These are phyloP conservation scores for Erythrocercus mccallii DNA, from an alignment of 2,113 vertebrate genomes.

Conservation along the genomic window DNA sequence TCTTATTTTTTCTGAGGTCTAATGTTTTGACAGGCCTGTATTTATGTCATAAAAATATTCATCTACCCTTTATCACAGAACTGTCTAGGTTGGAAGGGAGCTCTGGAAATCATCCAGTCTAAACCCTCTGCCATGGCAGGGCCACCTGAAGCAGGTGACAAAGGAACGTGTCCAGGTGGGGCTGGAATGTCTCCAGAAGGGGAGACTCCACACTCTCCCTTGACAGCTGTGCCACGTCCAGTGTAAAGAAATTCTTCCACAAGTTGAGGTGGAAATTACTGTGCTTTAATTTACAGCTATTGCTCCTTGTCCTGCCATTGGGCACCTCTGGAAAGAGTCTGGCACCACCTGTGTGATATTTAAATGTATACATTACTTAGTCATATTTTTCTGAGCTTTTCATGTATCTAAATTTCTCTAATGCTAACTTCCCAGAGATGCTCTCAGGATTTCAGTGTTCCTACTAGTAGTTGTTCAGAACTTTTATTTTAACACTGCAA, in stretches of 20 bases:
- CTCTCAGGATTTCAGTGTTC: not conserved
- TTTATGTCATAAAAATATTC: not conserved
- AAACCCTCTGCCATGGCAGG: fast-evolving
- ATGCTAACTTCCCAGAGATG: not conserved
- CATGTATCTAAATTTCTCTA: not conserved
- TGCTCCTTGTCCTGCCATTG: not conserved
- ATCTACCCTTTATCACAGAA: not conserved
- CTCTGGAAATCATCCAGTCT: not conserved
- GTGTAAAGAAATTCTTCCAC: not conserved
- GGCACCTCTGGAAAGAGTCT: not conserved
- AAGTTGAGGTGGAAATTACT: not conserved
- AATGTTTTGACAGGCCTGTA: not conserved
- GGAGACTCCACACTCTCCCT: fast-evolving
- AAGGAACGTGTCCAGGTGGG: fast-evolving
- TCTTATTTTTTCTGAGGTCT: not conserved
- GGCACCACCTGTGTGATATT: not conserved
- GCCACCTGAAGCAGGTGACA: not conserved
- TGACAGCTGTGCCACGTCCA: not conserved
- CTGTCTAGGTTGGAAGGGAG: not conserved
- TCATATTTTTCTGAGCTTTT: not conserved
- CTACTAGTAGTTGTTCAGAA: not conserved
- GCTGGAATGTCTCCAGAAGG: not conserved
- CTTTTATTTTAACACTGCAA: not conserved
- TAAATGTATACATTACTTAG: not conserved
- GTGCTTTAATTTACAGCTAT: not conserved